These are phyloP conservation scores for Elephantulus edwardii DNA, from an alignment of 2,113 vertebrate genomes.

Conservation along the genomic window DNA sequence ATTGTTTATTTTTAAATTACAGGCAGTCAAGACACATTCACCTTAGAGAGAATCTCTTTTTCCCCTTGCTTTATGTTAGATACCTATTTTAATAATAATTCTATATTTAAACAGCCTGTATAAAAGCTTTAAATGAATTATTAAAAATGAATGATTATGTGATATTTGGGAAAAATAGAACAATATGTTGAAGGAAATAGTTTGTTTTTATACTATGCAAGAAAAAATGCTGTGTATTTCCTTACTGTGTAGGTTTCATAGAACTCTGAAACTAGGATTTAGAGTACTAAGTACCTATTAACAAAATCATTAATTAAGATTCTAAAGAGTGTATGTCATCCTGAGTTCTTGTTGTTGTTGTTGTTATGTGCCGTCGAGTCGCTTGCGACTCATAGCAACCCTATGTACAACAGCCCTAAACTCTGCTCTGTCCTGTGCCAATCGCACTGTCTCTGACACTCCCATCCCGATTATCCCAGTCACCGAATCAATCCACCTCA, in stretches of 20 bases:
- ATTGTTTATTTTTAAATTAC: constrained; percentile 45
- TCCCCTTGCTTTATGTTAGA: neutral
- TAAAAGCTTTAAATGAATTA: neutral
- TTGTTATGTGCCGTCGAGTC: no score
- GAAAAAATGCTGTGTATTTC: neutral
- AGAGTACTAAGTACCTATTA: neutral
- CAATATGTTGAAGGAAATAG: neutral
- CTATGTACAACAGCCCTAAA: no score
- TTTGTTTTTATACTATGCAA: neutral
- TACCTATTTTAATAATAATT: neutral
- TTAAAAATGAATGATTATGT: neutral
- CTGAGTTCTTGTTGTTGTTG: neutral
- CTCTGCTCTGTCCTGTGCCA: no score
- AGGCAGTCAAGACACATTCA: neutral
- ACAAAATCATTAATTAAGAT: neutral
- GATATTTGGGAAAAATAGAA: constrained; percentile 12
- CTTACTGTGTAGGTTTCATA: neutral
- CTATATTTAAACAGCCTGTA: neutral
- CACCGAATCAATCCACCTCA: no score
- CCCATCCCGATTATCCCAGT: no score
- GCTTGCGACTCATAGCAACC: no score
- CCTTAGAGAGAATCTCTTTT: constrained; percentile 1
- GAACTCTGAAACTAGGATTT: neutral
- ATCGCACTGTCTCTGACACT: no score
- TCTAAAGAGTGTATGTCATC: neutral